Evolutionary conservation across 2,888 invertebrate species (phyloP), one percentile per base, ranked within the genome.

Genomic region (Campoplex nolae): DNA sequence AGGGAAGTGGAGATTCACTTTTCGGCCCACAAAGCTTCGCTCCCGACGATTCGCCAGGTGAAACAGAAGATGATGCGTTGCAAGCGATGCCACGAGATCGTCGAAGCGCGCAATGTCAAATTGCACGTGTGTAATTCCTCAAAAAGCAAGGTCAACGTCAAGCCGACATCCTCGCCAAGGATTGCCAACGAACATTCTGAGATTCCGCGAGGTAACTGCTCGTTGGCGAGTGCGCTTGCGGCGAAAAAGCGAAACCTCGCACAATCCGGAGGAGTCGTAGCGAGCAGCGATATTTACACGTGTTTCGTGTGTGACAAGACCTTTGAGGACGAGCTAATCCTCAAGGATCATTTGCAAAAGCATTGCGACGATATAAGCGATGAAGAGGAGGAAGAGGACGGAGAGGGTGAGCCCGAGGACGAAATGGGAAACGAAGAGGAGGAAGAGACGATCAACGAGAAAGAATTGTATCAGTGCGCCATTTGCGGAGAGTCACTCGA

Each of bases 251-350:
- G 71, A 86, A 65, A 56, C 32, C 1, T 56, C 35, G 68, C n/a
- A 23, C 42, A 77, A 56, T 3, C 18, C 13, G 70, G 11, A 13
- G 71, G 11, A 13, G 71, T 35, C 3, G 28, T 51, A 28, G 38
- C 71, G 9, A 89, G 67, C 23, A 89, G 62, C 23, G 77, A 83
- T 9, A 68, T 65, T 35, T 93, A 93, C 74, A 92, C 92, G 28
- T 94, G 94, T 86, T 94, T 94, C 75, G 92, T 94, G 4, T 94
- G 94, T 38, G 93, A 94, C 48, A 94, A 94, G 65, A 92, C 91
- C 4, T 94, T 94, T 56, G 91, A 91, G 0, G 92, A 93, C 35
- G 92, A 93, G 51, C 93, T 93, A 28, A 84, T 93, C 58, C 88
- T 94, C 54, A 94, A 94, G 77, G 93, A 94, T 85, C 94, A 94